These are phyloP conservation scores for Parapsyche elsis DNA, from an alignment of 1,140 invertebrate genomes.

Conservation along the genomic window DNA sequence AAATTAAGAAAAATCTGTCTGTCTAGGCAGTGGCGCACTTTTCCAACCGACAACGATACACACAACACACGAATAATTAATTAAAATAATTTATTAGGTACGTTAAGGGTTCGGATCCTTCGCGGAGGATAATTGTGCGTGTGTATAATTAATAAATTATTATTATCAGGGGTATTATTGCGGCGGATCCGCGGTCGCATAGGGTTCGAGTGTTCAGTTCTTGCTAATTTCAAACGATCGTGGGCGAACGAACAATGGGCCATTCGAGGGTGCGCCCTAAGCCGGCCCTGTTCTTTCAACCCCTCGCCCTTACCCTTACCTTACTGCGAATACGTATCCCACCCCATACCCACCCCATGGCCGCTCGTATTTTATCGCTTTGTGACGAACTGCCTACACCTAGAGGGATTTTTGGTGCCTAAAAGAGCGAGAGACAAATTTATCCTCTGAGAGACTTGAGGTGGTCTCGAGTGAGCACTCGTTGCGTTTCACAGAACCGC, in stretches of 20 bases:
- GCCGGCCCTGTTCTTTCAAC: neutral
- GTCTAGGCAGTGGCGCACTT: neutral
- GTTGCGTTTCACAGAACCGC: conserved; percentile 22
- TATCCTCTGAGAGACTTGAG: neutral
- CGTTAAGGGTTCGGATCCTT: neutral
- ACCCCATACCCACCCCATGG: neutral
- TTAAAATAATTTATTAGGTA: neutral
- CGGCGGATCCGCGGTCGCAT: neutral
- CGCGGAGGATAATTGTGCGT: neutral
- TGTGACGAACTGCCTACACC: conserved; percentile 37
- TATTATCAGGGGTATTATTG: neutral
- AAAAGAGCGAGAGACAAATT: conserved; percentile 21
- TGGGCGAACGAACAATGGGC: conserved; percentile 22
- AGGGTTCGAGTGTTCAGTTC: neutral
- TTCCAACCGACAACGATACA: neutral
- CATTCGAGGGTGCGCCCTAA: neutral
- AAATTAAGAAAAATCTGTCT: no score
- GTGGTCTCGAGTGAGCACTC: conserved; percentile 22
- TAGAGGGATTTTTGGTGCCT: conserved; percentile 14
- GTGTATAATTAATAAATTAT: conserved; percentile 17
- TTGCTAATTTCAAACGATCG: conserved; percentile 18
- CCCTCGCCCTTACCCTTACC: neutral
- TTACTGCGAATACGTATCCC: neutral
- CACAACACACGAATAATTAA: neutral
- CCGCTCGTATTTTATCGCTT: conserved; percentile 34